phyloP scores from a whole-genome alignment of 2,113 vertebrate genomes.

The Sceloporus tristichus region DNA sequence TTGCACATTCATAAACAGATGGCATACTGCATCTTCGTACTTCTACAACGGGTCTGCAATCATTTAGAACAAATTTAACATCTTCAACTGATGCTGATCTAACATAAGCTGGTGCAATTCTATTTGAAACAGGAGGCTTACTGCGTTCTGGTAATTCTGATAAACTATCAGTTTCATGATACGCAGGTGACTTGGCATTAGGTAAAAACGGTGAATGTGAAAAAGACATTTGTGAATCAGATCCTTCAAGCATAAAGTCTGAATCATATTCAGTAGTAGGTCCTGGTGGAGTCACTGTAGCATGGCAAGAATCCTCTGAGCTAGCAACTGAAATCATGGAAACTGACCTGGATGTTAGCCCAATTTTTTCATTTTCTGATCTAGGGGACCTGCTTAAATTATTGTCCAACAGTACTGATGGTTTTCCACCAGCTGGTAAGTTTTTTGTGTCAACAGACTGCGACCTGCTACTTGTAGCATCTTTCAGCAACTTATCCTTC shows the following conservation, averaged over 20 bases:
- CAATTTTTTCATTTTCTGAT: slow-evolving; percentile 87
- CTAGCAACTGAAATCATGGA: slow-evolving; percentile 93
- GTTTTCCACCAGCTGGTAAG: slow-evolving; percentile 76
- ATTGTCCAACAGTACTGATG: slow-evolving; percentile 82
- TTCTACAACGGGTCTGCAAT: slow-evolving; percentile 80
- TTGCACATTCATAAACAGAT: slow-evolving; percentile 76
- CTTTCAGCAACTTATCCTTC: slow-evolving; percentile 87
- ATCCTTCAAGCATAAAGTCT: slow-evolving; percentile 88
- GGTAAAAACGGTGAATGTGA: slow-evolving; percentile 88
- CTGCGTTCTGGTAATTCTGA: slow-evolving; percentile 81
- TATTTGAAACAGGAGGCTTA: slow-evolving; percentile 76
- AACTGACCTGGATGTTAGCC: slow-evolving; percentile 90
- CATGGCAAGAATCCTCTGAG: slow-evolving; percentile 94
- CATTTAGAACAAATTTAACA: slow-evolving; percentile 80
- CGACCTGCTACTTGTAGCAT: slow-evolving; percentile 83
- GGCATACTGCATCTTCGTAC: slow-evolving; percentile 80
- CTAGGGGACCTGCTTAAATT: slow-evolving; percentile 87
- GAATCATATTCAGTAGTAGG: slow-evolving; percentile 88
- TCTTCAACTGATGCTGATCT: slow-evolving; percentile 91
- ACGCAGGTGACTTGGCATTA: slow-evolving; percentile 88
- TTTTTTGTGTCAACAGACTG: slow-evolving; percentile 89
- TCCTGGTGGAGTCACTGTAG: slow-evolving; percentile 86
- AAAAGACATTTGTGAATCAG: slow-evolving; percentile 92
- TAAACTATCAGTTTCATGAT: slow-evolving; percentile 84
- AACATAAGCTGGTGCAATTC: slow-evolving; percentile 84